These are phyloP conservation scores for Mycalesis mineus DNA, from an alignment of 2,888 invertebrate species.

Conservation along the genomic window DNA sequence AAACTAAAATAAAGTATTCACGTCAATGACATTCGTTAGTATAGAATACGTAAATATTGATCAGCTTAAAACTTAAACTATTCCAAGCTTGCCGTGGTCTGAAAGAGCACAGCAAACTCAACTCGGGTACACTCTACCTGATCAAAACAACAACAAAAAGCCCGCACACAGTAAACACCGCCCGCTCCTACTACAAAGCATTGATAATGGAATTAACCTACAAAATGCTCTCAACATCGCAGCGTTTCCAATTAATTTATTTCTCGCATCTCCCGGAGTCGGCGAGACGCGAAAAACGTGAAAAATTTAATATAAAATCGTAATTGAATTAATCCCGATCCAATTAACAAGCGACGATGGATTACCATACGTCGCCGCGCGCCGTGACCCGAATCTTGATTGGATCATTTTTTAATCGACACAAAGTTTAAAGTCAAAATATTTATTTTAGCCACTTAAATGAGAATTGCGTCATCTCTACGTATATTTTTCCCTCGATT, in stretches of 20 bases:
- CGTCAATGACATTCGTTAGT: no score
- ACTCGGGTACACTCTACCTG: no score
- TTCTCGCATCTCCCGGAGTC: neutral
- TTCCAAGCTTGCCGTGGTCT: no score
- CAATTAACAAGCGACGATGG: slow-evolving; percentile 13
- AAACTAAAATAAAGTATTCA: no score
- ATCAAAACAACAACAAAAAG: no score
- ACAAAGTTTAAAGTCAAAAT: neutral
- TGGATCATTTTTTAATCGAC: slow-evolving; percentile 12
- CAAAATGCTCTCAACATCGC: neutral
- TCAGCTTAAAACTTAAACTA: no score
- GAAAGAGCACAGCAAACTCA: no score
- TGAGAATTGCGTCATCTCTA: no score
- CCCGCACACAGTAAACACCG: no score
- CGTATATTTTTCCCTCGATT: no score
- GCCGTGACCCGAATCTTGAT: slow-evolving; percentile 18
- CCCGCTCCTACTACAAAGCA: neutral
- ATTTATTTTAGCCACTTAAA: neutral
- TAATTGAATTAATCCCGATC: slow-evolving; percentile 15
- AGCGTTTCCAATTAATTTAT: neutral
- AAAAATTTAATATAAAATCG: slow-evolving; percentile 7
- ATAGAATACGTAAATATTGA: no score
- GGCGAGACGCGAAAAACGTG: neutral
- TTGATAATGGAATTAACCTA: neutral
- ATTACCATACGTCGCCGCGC: slow-evolving; percentile 4